Conservation (phyloP, 92 coral and sea anemone species). For the Phenganax subtilis region DNA sequence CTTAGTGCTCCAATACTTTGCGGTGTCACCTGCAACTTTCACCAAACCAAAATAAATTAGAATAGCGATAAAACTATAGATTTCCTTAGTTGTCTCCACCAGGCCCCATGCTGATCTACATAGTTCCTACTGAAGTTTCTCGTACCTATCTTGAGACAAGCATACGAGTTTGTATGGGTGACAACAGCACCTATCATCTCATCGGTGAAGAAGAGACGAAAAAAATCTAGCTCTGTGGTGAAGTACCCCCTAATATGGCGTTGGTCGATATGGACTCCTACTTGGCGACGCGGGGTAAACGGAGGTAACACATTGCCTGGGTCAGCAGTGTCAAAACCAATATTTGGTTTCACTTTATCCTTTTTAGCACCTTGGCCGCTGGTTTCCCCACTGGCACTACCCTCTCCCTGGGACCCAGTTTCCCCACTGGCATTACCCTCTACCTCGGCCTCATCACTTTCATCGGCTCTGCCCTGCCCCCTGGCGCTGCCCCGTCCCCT, state of each 20-base stretch:
- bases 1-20: no score
- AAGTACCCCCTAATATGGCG: neutral
- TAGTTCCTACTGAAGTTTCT: constrained; percentile 41
- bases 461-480: no score
- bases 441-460: neutral
- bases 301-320: neutral
- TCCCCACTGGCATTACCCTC: no score
- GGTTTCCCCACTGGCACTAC: neutral
- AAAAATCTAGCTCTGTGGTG: constrained; percentile 4
- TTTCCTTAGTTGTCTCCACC: constrained; percentile 3
- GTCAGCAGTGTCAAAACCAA: constrained; percentile 50
- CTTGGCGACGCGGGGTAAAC: neutral
- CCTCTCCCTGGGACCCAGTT: neutral
- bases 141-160: neutral
- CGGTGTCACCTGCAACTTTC: no score
- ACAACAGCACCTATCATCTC: constrained; percentile 15
- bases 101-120: constrained; percentile 51
- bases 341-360: neutral
- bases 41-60: no score
- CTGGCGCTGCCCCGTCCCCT: neutral
- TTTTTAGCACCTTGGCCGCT: neutral
- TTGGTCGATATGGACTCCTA: neutral
- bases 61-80: no score
- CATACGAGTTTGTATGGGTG: neutral
- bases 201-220: constrained; percentile 8